These are phyloP conservation scores for Trichonephila clavata DNA, from an alignment of 1,140 invertebrate species.

Conservation along the genomic window DNA sequence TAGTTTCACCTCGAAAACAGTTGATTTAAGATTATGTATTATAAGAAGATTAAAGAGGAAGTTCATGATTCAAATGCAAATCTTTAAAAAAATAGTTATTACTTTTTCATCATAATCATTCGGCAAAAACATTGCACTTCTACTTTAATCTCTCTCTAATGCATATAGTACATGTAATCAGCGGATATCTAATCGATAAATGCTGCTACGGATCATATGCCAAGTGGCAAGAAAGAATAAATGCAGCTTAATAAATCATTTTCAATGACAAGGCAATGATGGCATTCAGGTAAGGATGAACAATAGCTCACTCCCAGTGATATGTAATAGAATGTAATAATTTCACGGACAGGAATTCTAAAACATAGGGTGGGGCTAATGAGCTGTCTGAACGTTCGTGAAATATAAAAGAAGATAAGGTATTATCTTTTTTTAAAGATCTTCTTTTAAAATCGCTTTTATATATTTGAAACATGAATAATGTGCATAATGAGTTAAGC, in stretches of 20 bases:
- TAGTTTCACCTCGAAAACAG: no score
- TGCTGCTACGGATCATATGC: constrained; percentile 8
- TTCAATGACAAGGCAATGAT: constrained; percentile 24
- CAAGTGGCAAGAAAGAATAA: constrained; percentile 39
- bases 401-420: neutral
- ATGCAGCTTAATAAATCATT: constrained; percentile 19
- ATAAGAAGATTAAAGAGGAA: no score
- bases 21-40: no score
- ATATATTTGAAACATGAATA: no score
- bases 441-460: neutral
- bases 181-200: constrained; percentile 14
- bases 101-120: neutral
- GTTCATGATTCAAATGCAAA: no score
- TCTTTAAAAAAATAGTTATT: no score
- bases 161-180: neutral
- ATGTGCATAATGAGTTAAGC: no score
- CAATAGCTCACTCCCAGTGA: constrained; percentile 8
- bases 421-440: neutral
- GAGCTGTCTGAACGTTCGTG: neutral
- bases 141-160: neutral
- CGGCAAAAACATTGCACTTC: neutral
- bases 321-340: constrained; percentile 32
- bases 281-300: constrained; percentile 16
- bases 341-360: neutral
- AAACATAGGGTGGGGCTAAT: neutral